Conservation (phyloP, 1,140 invertebrate genomes). For the Zeugodacus cucurbitae region DNA sequence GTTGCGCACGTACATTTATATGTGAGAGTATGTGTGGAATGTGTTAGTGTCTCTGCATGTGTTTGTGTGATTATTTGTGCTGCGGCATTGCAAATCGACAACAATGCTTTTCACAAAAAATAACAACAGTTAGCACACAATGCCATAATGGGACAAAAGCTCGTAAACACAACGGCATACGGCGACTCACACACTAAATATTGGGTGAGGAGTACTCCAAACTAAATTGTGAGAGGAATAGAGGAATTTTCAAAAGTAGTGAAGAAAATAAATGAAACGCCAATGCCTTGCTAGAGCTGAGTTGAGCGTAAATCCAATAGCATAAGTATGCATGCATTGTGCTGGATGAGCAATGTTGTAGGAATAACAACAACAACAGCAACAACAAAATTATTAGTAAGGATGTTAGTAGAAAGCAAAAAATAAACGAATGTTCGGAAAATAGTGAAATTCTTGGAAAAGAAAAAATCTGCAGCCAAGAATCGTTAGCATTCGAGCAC, state of each 20-base stretch:
- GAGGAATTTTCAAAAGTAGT: neutral
- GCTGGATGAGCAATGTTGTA: neutral
- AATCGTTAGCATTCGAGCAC: constrained; percentile 28
- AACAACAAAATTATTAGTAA: neutral
- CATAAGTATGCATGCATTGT: neutral
- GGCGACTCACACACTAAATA: neutral
- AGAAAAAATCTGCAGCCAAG: neutral
- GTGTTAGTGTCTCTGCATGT: neutral
- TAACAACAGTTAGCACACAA: constrained; percentile 27
- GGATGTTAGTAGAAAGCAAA: neutral
- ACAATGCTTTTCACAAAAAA: constrained; percentile 30
- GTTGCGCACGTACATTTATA: neutral
- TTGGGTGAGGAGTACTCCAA: neutral
- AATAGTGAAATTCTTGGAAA: neutral
- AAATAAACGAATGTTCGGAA: neutral
- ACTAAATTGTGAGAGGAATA: neutral
- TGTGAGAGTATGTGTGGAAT: neutral
- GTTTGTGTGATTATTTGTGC: neutral
- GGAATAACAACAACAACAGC: neutral
- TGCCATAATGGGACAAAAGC: constrained; percentile 29
- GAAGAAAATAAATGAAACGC: neutral
- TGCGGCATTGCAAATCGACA: constrained; percentile 36
- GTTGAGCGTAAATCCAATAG: neutral
- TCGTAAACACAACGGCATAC: neutral
- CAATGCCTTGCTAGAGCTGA: neutral